Percentiles rank a stretch among this genome's conserved stretches.
phyloP scores from a whole-genome alignment of 2,797 vertebrate species.

The Nasua narica region DNA sequence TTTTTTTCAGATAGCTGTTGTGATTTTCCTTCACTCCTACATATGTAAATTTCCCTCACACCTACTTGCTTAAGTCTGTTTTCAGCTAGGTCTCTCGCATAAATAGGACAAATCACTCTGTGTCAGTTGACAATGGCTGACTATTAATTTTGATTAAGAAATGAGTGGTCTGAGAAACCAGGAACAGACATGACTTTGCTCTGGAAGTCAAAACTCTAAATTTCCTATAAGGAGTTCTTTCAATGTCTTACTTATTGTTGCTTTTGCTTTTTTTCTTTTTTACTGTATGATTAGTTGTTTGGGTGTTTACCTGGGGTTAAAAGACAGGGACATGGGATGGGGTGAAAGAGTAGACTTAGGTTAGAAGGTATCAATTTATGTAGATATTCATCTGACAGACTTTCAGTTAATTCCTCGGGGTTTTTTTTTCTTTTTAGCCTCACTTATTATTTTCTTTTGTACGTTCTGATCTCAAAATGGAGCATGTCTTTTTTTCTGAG shows the following conservation, averaged over 20 bases:
- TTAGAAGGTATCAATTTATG: not conserved
- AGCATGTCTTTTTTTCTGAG: not conserved
- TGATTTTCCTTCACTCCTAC: not conserved
- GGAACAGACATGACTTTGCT: not conserved
- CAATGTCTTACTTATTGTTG: not conserved
- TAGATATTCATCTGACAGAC: not conserved
- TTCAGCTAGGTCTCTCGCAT: not conserved
- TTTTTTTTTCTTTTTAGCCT: not conserved
- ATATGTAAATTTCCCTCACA: not conserved
- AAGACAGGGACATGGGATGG: not conserved
- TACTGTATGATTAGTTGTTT: not conserved
- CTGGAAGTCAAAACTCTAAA: not conserved
- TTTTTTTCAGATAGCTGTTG: not conserved
- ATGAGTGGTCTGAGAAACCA: not conserved
- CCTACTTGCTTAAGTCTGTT: not conserved
- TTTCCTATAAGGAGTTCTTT: not conserved
- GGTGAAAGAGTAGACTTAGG: not conserved
- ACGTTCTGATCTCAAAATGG: not conserved
- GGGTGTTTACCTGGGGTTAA: not conserved
- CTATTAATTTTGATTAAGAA: not conserved
- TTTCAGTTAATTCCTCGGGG: not conserved
- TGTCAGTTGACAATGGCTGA: not conserved
- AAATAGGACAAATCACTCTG: not conserved
- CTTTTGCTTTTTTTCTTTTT: not conserved
- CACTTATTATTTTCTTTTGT: not conserved